These are phyloP conservation scores for Ectemnius lituratus DNA, from an alignment of 2,888 invertebrate genomes.

Conservation along the genomic window DNA sequence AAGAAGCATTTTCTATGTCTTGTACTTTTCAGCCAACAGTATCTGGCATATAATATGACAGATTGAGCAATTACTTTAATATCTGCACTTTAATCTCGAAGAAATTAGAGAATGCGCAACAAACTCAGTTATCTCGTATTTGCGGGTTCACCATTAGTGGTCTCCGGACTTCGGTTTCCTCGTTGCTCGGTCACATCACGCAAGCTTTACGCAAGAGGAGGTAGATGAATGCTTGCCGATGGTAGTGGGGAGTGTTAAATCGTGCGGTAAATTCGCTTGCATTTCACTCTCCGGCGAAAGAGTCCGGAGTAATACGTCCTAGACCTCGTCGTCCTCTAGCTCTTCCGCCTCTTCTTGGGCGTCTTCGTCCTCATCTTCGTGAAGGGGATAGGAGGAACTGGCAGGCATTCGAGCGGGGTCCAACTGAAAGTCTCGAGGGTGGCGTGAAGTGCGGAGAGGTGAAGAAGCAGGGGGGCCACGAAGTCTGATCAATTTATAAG, in stretches of 20 bases:
- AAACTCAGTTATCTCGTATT: slow-evolving; percentile 60
- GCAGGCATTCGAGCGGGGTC: slow-evolving; percentile 63
- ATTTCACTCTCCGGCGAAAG: slow-evolving; percentile 66
- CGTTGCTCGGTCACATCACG: slow-evolving; percentile 32
- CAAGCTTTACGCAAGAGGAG: slow-evolving; percentile 51
- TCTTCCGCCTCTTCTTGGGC: slow-evolving; percentile 34
- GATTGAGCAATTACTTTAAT: neutral
- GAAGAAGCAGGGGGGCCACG: slow-evolving; percentile 42
- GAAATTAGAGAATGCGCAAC: slow-evolving; percentile 47
- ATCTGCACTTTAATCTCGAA: slow-evolving; percentile 15
- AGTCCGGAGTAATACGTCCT: slow-evolving; percentile 64
- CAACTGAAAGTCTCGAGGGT: slow-evolving; percentile 53
- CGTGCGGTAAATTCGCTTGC: slow-evolving; percentile 74
- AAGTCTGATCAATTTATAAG: slow-evolving; percentile 75
- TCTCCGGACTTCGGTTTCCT: slow-evolving; percentile 42
- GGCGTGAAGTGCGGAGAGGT: slow-evolving; percentile 27
- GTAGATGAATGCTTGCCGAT: slow-evolving; percentile 64
- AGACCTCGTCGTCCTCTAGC: slow-evolving; percentile 36
- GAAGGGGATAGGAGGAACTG: slow-evolving; percentile 58
- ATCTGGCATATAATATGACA: no score
- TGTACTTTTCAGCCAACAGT: no score
- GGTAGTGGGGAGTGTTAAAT: slow-evolving; percentile 69
- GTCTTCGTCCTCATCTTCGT: slow-evolving; percentile 43
- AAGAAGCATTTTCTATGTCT: no score
- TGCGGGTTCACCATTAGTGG: slow-evolving; percentile 44